A percentile compares a stretch with the other conserved stretches of the same genome.
Evolutionary conservation across 2,797 vertebrate genomes (phyloP).

Genomic region (Muscicapa striata): DNA sequence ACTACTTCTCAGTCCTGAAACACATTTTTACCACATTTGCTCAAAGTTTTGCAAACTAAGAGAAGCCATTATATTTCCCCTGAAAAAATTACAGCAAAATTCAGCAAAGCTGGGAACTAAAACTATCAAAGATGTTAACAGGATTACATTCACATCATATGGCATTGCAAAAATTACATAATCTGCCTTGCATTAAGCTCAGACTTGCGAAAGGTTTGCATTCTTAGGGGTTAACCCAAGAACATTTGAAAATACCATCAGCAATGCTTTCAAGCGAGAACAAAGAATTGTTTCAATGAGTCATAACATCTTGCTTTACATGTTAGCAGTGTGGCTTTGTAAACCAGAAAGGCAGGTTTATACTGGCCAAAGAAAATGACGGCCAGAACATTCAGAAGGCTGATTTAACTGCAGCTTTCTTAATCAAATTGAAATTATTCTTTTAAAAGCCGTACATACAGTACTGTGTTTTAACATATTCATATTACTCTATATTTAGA

Average conservation of each 20-base stretch:
- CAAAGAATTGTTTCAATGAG: constrained; percentile 73
- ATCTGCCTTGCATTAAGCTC: constrained; percentile 27
- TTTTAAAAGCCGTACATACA: not conserved
- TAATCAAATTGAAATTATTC: not conserved
- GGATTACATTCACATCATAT: not conserved
- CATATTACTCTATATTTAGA: not conserved
- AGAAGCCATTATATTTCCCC: not conserved
- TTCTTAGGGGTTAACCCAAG: constrained; percentile 49
- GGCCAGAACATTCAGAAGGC: constrained; percentile 18
- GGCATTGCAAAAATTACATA: constrained; percentile 13
- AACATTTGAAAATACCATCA: constrained; percentile 66
- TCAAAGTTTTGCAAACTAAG: not conserved
- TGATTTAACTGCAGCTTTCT: not conserved
- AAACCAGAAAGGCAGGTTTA: constrained; percentile 78
- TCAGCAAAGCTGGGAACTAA: not conserved
- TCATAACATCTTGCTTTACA: constrained; percentile 71
- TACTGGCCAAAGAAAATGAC: constrained; percentile 56
- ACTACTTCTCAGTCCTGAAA: not conserved
- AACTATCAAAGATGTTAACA: not conserved
- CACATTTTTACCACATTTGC: not conserved
- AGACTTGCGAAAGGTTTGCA: constrained; percentile 41
- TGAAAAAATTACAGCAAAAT: not conserved
- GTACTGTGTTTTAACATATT: not conserved
- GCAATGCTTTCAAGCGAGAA: constrained; percentile 69
- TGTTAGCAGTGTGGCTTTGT: constrained; percentile 50